phyloP scores from a whole-genome alignment of 2,113 vertebrate species.

The Mesitornis unicolor region DNA sequence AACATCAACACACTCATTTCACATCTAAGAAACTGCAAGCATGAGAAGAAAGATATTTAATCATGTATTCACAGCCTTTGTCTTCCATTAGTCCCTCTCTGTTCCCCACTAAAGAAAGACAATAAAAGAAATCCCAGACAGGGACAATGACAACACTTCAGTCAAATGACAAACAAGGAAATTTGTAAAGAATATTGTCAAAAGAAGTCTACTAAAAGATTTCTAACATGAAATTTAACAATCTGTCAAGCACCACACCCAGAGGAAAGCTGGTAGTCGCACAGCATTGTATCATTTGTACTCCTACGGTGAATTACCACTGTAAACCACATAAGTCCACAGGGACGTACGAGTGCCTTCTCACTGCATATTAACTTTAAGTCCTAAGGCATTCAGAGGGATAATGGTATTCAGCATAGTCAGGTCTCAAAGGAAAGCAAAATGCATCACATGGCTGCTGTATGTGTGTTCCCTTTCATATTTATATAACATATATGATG shows the following conservation, averaged over 20 bases:
- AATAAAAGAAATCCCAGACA: neutral
- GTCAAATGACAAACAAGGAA: neutral
- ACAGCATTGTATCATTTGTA: constrained; percentile 10
- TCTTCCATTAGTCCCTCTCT: neutral
- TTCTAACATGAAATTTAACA: constrained; percentile 5
- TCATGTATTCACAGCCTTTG: neutral
- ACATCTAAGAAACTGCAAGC: neutral
- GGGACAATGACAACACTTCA: neutral
- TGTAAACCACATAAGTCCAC: constrained; percentile 56
- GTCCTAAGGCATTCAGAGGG: constrained; percentile 54
- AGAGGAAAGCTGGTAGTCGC: neutral
- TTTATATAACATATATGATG: neutral
- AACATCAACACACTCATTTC: neutral
- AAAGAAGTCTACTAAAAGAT: constrained; percentile 23
- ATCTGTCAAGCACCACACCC: constrained; percentile 36
- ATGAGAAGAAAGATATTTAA: neutral
- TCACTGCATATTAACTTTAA: constrained; percentile 60
- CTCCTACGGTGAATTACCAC: constrained; percentile 51
- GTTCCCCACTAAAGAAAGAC: neutral
- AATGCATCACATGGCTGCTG: neutral
- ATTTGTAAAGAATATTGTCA: neutral
- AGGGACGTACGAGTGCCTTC: constrained; percentile 40
- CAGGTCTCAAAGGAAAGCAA: constrained; percentile 60
- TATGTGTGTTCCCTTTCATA: neutral
- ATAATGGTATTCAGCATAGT: constrained; percentile 52